These are phyloP conservation scores for Helicorthomorpha holstii DNA, from an alignment of 1,140 invertebrate genomes.

Conservation along the genomic window DNA sequence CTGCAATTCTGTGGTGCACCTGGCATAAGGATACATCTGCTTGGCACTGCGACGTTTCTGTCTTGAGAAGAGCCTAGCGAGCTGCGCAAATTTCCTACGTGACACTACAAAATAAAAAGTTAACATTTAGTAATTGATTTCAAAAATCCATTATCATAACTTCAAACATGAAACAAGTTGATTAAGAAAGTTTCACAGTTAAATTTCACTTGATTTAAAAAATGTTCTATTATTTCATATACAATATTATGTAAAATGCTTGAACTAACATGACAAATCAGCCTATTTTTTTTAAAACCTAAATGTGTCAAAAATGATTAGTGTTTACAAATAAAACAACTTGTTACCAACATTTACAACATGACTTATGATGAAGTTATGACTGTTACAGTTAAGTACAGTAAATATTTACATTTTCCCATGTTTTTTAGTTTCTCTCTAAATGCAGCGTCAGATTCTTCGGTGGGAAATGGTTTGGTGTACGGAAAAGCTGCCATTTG, in stretches of 20 bases:
- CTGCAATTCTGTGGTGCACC: background rate
- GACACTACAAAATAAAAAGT: constrained; percentile 37
- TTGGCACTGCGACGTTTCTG: constrained; percentile 41
- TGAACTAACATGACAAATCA: too few species aligned
- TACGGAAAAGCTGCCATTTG: constrained; percentile 23
- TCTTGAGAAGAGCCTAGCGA: constrained; percentile 56
- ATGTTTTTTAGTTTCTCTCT: constrained; percentile 68
- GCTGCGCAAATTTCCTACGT: constrained; percentile 59
- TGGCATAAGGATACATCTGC: constrained; percentile 23
- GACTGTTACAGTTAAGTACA: too few species aligned
- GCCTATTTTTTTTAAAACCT: too few species aligned
- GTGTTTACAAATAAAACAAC: too few species aligned
- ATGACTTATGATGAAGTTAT: too few species aligned
- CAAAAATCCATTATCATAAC: constrained; percentile 6
- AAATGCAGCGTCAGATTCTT: constrained; percentile 58
- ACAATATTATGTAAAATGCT: too few species aligned
- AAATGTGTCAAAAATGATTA: too few species aligned
- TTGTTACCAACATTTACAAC: too few species aligned
- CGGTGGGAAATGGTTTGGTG: constrained; percentile 26
- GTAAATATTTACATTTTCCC: constrained; percentile 68
- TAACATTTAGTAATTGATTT: too few species aligned
- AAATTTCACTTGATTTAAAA: background rate
- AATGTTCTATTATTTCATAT: constrained; percentile 3
- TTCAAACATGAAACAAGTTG: background rate
- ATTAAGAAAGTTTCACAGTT: background rate